Conservation (phyloP, 2,888 invertebrate genomes). For the Iphiclides podalirius region DNA sequence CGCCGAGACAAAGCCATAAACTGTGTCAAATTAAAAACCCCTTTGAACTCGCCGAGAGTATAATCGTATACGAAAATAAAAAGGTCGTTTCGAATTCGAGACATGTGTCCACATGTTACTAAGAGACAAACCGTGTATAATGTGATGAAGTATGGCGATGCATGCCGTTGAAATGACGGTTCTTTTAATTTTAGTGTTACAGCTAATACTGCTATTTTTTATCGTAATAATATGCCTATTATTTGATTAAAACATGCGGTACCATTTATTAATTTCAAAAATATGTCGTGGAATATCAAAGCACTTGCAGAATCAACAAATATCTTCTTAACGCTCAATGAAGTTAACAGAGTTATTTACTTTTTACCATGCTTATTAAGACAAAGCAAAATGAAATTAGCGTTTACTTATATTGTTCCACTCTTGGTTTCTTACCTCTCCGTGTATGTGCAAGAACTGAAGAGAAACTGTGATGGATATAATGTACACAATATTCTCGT, state of each 20-base stretch:
- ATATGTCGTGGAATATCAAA: background rate
- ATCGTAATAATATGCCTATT: slow-evolving; percentile 10
- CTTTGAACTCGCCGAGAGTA: slow-evolving; percentile 70
- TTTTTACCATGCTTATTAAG: too few species aligned
- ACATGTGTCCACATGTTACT: slow-evolving; percentile 71
- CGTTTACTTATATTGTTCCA: too few species aligned
- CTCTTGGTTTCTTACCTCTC: too few species aligned
- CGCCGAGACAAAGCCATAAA: slow-evolving; percentile 59
- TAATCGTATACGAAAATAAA: slow-evolving; percentile 68
- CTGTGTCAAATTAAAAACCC: slow-evolving; percentile 73
- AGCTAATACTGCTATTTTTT: slow-evolving; percentile 26
- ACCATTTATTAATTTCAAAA: background rate
- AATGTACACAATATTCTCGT: background rate
- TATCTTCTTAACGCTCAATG: too few species aligned
- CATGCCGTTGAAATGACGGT: slow-evolving; percentile 34
- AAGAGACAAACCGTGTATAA: slow-evolving; percentile 68
- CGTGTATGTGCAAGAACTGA: too few species aligned
- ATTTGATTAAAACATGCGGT: background rate
- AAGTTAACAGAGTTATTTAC: too few species aligned
- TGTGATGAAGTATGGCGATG: slow-evolving; percentile 57
- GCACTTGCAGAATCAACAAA: background rate
- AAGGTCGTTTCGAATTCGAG: slow-evolving; percentile 59
- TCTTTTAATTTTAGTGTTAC: slow-evolving; percentile 38
- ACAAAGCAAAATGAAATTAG: too few species aligned
- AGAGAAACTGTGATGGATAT: background rate